These are phyloP conservation scores for Ganaspis sp. DNA, from an alignment of 1,140 invertebrate genomes.

Conservation along the genomic window DNA sequence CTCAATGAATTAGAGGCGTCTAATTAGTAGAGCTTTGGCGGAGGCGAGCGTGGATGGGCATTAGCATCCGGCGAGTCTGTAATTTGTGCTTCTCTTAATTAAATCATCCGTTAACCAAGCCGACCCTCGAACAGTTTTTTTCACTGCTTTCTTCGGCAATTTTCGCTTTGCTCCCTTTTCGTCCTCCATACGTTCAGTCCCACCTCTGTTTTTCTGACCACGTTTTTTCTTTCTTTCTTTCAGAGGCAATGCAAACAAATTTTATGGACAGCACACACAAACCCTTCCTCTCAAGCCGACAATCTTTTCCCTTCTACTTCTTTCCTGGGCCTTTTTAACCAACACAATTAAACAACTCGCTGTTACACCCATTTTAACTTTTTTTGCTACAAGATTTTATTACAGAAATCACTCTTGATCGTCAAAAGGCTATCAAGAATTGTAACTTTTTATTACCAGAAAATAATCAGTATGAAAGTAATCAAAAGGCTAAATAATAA, in stretches of 20 bases:
- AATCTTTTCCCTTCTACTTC: constrained; percentile 34
- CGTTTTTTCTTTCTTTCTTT: constrained; percentile 55
- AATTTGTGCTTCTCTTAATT: constrained; percentile 78
- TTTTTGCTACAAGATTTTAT: background rate
- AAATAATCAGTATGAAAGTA: too few relatives aligned
- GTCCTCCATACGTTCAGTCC: constrained; percentile 47
- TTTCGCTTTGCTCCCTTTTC: constrained; percentile 49
- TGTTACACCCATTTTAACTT: constrained; percentile 2
- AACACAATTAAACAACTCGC: constrained; percentile 64
- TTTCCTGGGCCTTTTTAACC: constrained; percentile 51
- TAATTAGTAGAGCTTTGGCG: constrained; percentile 71
- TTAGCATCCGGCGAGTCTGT: constrained; percentile 75
- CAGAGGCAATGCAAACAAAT: constrained; percentile 62
- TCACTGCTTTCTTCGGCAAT: constrained; percentile 53
- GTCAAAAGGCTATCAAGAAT: too few relatives aligned
- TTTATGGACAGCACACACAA: constrained; percentile 55
- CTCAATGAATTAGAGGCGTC: constrained; percentile 65
- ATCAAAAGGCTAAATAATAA: too few relatives aligned
- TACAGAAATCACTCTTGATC: too few relatives aligned
- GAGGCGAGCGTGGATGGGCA: constrained; percentile 70
- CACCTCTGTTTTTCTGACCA: constrained; percentile 53
- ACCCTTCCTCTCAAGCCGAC: constrained; percentile 31
- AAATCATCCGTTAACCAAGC: constrained; percentile 76
- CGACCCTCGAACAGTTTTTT: constrained; percentile 52
- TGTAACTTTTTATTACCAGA: too few relatives aligned